Conservation (phyloP, 2,888 invertebrate genomes). For the Penaeus monodon region DNA sequence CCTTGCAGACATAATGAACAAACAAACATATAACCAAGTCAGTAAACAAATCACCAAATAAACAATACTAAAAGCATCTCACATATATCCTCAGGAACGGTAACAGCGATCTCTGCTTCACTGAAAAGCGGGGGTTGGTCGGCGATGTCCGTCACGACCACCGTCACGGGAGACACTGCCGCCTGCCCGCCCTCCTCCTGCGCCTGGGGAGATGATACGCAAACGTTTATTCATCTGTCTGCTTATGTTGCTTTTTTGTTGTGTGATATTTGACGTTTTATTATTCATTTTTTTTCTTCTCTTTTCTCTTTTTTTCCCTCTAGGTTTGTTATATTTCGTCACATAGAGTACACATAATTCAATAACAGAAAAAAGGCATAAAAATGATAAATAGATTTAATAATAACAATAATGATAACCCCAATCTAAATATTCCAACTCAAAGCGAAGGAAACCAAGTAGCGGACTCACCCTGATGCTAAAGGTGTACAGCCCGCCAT, state of each 20-base stretch:
- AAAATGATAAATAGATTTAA: too few relatives aligned
- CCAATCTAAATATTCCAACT: neutral
- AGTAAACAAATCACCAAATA: neutral
- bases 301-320: too few relatives aligned
- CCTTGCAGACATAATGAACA: neutral
- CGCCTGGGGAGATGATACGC: slow-evolving; percentile 71
- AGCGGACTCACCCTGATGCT: slow-evolving; percentile 55
- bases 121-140: slow-evolving; percentile 83
- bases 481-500: slow-evolving; percentile 77
- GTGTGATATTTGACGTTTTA: too few relatives aligned
- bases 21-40: neutral
- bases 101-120: slow-evolving; percentile 76
- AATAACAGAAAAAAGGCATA: too few relatives aligned
- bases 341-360: too few relatives aligned
- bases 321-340: too few relatives aligned
- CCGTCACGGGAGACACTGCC: slow-evolving; percentile 79
- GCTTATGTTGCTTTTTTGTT: too few relatives aligned
- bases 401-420: too few relatives aligned
- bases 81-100: slow-evolving; percentile 83
- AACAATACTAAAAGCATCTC: slow-evolving; percentile 67
- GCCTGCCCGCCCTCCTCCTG: slow-evolving; percentile 81
- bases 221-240: too few relatives aligned
- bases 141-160: slow-evolving; percentile 84
- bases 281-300: too few relatives aligned
- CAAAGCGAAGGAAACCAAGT: neutral